phyloP scores from a whole-genome alignment of 2,888 invertebrate genomes.

The Anaspis maculata region DNA sequence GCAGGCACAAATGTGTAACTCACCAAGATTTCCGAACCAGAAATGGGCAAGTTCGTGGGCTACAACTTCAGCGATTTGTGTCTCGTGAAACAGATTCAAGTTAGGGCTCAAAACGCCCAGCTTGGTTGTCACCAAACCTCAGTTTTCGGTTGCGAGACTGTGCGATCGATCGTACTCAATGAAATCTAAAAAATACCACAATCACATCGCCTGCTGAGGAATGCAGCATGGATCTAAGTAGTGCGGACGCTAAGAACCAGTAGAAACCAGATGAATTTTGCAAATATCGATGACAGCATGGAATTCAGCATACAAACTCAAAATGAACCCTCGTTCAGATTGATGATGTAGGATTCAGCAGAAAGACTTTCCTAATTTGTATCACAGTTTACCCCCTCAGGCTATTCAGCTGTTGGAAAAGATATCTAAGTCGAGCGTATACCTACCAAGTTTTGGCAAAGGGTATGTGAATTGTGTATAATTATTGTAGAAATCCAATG shows the following conservation, averaged over 20 bases:
- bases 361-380: too few species aligned
- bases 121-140: conserved; percentile 27
- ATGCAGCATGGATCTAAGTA: too few species aligned
- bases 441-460: conserved; percentile 26
- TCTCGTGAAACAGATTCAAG: conserved; percentile 10
- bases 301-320: too few species aligned
- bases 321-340: too few species aligned
- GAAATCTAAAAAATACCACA: too few species aligned
- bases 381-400: too few species aligned
- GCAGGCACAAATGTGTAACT: not conserved
- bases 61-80: conserved; percentile 18
- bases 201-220: too few species aligned
- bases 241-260: too few species aligned
- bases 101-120: conserved; percentile 17
- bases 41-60: conserved; percentile 29
- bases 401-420: too few species aligned
- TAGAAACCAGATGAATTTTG: too few species aligned
- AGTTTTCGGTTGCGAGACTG: conserved; percentile 27
- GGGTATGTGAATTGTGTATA: conserved; percentile 25
- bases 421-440: conserved; percentile 1
- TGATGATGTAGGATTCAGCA: too few species aligned
- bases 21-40: conserved; percentile 32
- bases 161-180: conserved; percentile 21
- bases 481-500: conserved; percentile 18
- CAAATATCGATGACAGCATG: too few species aligned